Conservation (phyloP, 2,113 vertebrate species). For the Oreochromis aureus region DNA sequence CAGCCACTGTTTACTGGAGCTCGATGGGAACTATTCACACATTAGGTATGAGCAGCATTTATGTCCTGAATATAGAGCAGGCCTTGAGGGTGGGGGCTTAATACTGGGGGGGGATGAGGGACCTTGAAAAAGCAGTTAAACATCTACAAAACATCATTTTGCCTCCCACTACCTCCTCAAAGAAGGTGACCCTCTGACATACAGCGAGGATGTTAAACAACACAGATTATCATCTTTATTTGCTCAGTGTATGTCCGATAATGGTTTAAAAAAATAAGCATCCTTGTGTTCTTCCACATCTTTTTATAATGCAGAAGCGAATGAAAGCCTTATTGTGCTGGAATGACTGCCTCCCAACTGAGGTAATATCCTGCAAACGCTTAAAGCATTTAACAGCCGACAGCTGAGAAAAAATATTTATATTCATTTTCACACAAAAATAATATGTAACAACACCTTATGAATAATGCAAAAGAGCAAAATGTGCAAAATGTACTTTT, state of each 20-base stretch:
- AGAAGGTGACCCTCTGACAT: slow-evolving; percentile 28
- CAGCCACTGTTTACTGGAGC: slow-evolving; percentile 58
- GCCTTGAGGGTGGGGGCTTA: slow-evolving; percentile 54
- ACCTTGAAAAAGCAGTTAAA: slow-evolving; percentile 41
- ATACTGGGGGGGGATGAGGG: slow-evolving; percentile 22
- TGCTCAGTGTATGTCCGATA: neutral
- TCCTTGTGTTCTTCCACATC: neutral
- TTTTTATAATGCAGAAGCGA: neutral
- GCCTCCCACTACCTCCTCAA: neutral
- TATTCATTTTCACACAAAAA: slow-evolving; percentile 37
- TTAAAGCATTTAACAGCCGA: slow-evolving; percentile 17
- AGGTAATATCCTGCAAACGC: slow-evolving; percentile 3
- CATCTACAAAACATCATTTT: slow-evolving; percentile 18
- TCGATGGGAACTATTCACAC: slow-evolving; percentile 53
- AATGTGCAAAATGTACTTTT: neutral
- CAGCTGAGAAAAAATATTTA: slow-evolving; percentile 9
- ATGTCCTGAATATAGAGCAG: slow-evolving; percentile 68
- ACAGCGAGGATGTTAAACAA: neutral
- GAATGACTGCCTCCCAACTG: slow-evolving; percentile 1
- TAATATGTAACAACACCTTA: slow-evolving; percentile 20
- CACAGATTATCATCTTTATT: slow-evolving; percentile 25
- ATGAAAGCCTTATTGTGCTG: neutral
- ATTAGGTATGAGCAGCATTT: slow-evolving; percentile 58
- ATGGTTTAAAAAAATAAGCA: neutral
- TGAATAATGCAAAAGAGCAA: slow-evolving; percentile 60